A percentile compares a stretch with the other conserved stretches of the same genome.
Conservation (phyloP, 1,140 invertebrate species). For the Drosophila ogumai region DNA sequence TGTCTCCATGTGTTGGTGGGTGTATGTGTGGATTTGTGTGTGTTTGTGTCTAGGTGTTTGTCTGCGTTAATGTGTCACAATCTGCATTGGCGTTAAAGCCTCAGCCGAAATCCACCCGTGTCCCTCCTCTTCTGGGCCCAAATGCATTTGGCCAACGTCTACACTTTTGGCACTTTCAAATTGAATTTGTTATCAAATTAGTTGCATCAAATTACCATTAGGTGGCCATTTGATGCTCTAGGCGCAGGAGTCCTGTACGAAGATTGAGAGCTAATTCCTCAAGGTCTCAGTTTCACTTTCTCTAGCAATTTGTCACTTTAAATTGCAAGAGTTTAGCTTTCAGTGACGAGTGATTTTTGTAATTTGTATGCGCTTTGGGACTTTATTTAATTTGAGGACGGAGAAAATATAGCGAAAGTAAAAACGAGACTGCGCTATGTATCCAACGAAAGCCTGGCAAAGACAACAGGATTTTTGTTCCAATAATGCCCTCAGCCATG, state of each 20-base stretch:
- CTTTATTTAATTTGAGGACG: background rate
- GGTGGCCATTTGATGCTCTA: constrained; percentile 39
- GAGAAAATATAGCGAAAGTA: background rate
- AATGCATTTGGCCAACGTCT: constrained; percentile 57
- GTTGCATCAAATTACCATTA: constrained; percentile 75
- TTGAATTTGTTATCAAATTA: constrained; percentile 82
- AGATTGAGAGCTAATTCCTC: background rate
- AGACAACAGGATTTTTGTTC: constrained; percentile 31
- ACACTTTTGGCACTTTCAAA: constrained; percentile 70
- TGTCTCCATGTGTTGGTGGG: background rate
- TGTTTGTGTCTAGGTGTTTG: constrained; percentile 49
- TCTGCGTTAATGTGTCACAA: constrained; percentile 67
- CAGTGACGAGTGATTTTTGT: background rate
- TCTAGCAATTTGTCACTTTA: background rate
- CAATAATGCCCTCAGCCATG: constrained; percentile 39
- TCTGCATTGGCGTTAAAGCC: constrained; percentile 58
- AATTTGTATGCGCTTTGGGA: too few relatives aligned
- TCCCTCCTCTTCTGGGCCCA: constrained; percentile 13
- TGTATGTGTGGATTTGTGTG: background rate
- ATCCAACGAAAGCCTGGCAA: constrained; percentile 1
- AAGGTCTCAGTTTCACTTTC: background rate
- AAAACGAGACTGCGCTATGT: background rate
- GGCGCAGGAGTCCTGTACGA: background rate
- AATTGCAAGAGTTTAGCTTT: background rate
- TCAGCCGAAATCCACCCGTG: constrained; percentile 16